Evolutionary conservation across 2,113 vertebrate genomes (phyloP), one percentile per base, ranked within the genome.

Genomic region (Geococcyx californianus): DNA sequence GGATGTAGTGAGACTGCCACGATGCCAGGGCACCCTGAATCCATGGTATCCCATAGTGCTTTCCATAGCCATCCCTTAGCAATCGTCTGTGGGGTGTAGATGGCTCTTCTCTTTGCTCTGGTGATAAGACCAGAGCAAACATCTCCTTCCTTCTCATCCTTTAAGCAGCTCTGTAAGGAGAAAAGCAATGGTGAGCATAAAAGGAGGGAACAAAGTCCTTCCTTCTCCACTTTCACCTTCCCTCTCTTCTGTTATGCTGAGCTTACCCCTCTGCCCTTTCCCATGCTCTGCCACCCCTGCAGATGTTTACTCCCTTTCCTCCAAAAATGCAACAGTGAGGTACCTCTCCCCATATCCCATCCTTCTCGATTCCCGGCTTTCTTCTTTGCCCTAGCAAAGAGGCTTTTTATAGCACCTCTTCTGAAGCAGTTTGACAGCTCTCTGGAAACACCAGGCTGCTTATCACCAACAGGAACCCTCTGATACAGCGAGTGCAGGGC

Each of bases 31-130:
- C 72, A 86, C 67, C 47, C 59, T 51, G 63, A n/a, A 38, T 38
- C 45, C 10, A 0, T 2, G 23, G 26, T 10, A n/a, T 76, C n/a
- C 68, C 24, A 2, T 26, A 6, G 49, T 1, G 1, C 55, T 78
- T 76, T 60, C 68, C n/a, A 6, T 18, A 59, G 36, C 28, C 20
- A 7, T 66, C 56, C 40, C 40, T 56, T 44, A 63, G 73, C 63
- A 79, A 42, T 12, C 1, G 0, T n/a, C 59, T 7, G 74, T 87
- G 89, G 68, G 60, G 77, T 81, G 78, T 64, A 92, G 45, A 60
- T 81, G 74, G 55, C 36, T 42, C 77, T 89, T 23, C 25, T 72
- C 54, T 66, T 64, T 20, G 24, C 59, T 74, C 42, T 33, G 52
- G 23, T 49, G 77, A 55, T n/a, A 58, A 49, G 44, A 83, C 34